Base-by-base conservation (phyloP, 2,888 invertebrate species). In the Zootermopsis nevadensis region DNA sequence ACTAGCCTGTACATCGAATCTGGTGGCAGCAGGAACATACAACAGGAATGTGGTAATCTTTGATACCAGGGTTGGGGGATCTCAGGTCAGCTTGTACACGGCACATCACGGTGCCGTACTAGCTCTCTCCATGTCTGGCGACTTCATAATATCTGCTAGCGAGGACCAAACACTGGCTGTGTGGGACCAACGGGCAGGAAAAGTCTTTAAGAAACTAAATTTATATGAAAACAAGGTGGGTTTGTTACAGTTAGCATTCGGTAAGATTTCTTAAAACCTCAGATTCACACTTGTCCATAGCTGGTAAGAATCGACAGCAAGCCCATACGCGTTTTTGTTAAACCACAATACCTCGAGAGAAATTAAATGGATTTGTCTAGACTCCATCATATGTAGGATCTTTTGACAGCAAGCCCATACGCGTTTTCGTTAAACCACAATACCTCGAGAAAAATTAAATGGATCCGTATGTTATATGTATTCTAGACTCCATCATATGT, bases 111-210 rank as follows among this genome's bases (percentile, higher is more conserved):
- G 91, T 8, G 91, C 93, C 31, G 91, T 93, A 2, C 88, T 93
- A 85, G 90, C 86, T 35, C 83, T 89, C 30, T 87, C 87, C 31
- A 88, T 89, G 88, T 87, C 86, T 84, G 87, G 88, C n/a, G 89
- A 91, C 85, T 90, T 91, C 87, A 88, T 93, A 84, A 90, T 92
- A 60, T 92, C 93, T 31, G 90, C 92, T 2, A 93, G 93, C 85
- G 93, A 93, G 86, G 93, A 93, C 85, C 91, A 89, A 87, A 91
- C 92, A 6, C 88, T 93, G 85, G 91, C 91, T 48, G 88, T 93
- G 60, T 93, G 91, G 90, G 93, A 93, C 87, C 90, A 90, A 87
- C 90, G 90, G 80, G 91, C 92, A 60, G 90, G 91, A 31, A 90
- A 90, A 87, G 31, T 80, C 22, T 48, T 80, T n/a, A 84, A 83